These are phyloP conservation scores for Maniola jurtina DNA, from an alignment of 1,140 invertebrate genomes.

Conservation along the genomic window DNA sequence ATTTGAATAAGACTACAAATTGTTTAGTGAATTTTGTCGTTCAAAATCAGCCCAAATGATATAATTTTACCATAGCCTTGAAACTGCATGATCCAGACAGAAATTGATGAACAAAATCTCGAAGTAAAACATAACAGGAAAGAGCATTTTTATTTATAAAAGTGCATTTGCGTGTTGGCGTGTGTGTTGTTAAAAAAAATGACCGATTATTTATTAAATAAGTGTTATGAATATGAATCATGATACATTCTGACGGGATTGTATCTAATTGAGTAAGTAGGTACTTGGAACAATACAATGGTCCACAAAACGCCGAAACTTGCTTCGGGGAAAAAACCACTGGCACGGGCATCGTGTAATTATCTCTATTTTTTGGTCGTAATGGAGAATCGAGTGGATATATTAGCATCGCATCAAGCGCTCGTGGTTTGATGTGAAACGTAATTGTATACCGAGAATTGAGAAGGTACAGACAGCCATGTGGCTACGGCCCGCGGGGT, in stretches of 20 bases:
- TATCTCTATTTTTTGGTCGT: constrained; percentile 48
- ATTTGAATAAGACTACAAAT: too few relatives aligned
- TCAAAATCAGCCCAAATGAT: too few relatives aligned
- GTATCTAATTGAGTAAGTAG: too few relatives aligned
- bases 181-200: constrained; percentile 8
- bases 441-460: constrained; percentile 62
- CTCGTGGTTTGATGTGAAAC: constrained; percentile 32
- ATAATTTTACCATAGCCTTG: too few relatives aligned
- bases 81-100: too few relatives aligned
- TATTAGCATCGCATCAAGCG: constrained; percentile 21
- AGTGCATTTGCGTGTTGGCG: constrained; percentile 10
- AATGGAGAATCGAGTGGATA: constrained; percentile 33
- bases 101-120: too few relatives aligned
- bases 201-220: constrained; percentile 1
- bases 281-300: constrained; percentile 3
- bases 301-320: constrained; percentile 1
- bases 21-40: too few relatives aligned
- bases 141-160: not conserved
- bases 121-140: too few relatives aligned
- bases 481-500: constrained; percentile 50
- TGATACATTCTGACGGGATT: not conserved
- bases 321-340: constrained; percentile 17
- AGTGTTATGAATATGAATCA: not conserved
- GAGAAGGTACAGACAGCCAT: constrained; percentile 56
- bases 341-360: constrained; percentile 28